These are phyloP conservation scores for Diprion similis DNA, from an alignment of 1,140 invertebrate species.

Conservation along the genomic window DNA sequence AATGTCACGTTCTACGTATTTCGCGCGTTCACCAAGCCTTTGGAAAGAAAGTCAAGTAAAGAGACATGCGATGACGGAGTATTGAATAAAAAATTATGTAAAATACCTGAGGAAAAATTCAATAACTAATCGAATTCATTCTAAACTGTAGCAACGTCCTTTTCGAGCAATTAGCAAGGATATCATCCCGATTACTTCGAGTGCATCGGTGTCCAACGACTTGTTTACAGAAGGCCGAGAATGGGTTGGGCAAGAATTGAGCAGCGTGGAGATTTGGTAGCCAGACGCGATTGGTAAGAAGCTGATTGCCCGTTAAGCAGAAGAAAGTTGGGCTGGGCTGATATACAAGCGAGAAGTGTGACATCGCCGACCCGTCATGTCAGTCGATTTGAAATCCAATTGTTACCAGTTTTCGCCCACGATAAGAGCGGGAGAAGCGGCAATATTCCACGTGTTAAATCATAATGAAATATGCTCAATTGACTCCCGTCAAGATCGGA, in stretches of 20 bases:
- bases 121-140: too few species aligned
- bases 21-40: too few species aligned
- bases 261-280: conserved; percentile 2
- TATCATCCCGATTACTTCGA: not conserved
- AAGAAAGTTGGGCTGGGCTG: conserved; percentile 16
- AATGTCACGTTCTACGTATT: not conserved
- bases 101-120: too few species aligned
- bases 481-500: too few species aligned
- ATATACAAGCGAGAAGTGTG: not conserved
- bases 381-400: not conserved
- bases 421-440: not conserved
- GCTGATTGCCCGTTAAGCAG: conserved; percentile 13
- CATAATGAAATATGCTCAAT: too few species aligned
- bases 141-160: too few species aligned
- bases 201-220: not conserved
- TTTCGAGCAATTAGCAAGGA: too few species aligned
- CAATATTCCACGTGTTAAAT: not conserved
- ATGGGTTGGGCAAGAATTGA: conserved; percentile 3
- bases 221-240: not conserved
- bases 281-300: conserved; percentile 1
- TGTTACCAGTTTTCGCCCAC: not conserved
- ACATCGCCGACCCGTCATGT: conserved; percentile 7
- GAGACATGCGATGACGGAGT: too few species aligned
- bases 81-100: too few species aligned
- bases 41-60: too few species aligned